Base-by-base conservation (phyloP, 2,888 invertebrate species). In the Spodoptera picta region DNA sequence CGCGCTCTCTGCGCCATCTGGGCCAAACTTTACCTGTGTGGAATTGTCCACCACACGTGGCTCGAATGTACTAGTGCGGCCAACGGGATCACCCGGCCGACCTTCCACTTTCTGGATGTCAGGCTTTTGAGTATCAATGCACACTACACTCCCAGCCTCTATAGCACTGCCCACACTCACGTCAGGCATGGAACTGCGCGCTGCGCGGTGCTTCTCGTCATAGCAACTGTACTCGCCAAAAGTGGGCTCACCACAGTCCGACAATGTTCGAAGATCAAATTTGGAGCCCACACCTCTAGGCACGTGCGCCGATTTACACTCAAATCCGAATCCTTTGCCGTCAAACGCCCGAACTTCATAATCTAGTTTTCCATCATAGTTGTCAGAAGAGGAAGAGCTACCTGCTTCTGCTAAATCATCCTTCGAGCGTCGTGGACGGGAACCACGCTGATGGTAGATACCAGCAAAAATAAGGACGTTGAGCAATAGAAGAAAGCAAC, bases 391-490 rank as follows among this genome's bases (percentile, higher is more conserved):
- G 57, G 96, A 96, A 50, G 96, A 96, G 83, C 96, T 96, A 23
- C 96, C 97, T 19, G 96, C 96, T 88, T 97, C 97, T 53, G 96
- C 96, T 19, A 97, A 89, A 80, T 97, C 97, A 79, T 97, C 97
- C 84, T 97, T 97, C 62, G 96, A 96, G 82, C 97, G 97, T 57
- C 96, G 96, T 69, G 96, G 96, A 53, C 95, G 95, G 72, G 95
- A 95, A 79, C 97, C 98, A 1, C 98, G 95, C 87, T 98, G 98
- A 83, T 98, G 97, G 84, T 98, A 98, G 69, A 98, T 98, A 1
- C 98, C 98, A 49, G 98, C 98, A 83, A 98, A 98, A 77, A 98
- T 98, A 27, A 98, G 95, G 11, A 98, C 96, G 84, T 98, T 98
- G 31, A 98, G 95, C 36, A 98, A 94, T 9, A 98, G 93, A 7